Percentiles rank a stretch among this genome's conserved stretches.
These are phyloP conservation scores for Steatornis caripensis DNA, from an alignment of 2,113 vertebrate species.

Conservation along the genomic window DNA sequence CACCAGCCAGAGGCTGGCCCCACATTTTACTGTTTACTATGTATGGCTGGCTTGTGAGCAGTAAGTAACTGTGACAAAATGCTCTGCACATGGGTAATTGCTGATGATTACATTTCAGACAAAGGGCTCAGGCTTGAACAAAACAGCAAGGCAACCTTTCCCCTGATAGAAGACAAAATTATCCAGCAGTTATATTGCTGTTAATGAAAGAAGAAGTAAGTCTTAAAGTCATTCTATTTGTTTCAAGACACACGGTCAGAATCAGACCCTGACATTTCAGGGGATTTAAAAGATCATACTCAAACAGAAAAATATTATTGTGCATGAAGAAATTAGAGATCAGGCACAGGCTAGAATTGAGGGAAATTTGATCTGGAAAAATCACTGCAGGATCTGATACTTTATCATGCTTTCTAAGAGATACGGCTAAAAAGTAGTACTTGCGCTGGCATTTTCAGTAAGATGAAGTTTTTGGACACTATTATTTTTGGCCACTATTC, in stretches of 20 bases:
- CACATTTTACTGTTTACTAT: background rate
- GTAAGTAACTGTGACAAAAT: constrained; percentile 14
- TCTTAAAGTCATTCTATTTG: background rate
- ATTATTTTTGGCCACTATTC: background rate
- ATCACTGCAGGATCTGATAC: background rate
- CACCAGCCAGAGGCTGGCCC: background rate
- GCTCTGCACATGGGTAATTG: background rate
- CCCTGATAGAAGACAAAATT: background rate
- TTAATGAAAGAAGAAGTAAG: background rate
- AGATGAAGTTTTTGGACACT: background rate
- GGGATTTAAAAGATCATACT: background rate
- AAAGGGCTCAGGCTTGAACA: background rate
- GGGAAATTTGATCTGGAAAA: background rate
- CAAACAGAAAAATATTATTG: background rate
- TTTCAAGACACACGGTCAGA: background rate
- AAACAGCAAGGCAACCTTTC: background rate
- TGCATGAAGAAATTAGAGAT: background rate
- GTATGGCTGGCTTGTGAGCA: background rate
- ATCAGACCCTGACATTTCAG: background rate
- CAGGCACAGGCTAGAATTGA: background rate
- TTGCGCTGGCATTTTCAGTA: background rate
- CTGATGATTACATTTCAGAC: constrained; percentile 11
- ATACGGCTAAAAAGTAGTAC: background rate
- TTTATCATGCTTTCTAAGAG: background rate
- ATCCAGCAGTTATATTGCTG: background rate